Conservation (phyloP, 64 coral and sea anemone species). For the Dendronephthya gigantea region DNA sequence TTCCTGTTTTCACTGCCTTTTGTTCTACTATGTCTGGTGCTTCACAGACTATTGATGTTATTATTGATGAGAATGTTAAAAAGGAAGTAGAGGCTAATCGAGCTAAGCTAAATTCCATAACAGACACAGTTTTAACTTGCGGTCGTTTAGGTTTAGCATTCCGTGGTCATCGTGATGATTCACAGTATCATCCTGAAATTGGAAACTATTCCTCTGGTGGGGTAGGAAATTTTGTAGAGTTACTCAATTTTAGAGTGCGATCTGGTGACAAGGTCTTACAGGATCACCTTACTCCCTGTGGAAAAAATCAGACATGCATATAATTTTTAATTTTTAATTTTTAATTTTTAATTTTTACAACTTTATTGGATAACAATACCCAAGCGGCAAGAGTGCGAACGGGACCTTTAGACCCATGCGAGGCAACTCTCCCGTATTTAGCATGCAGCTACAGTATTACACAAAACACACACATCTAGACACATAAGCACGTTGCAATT, state of each 20-base stretch:
- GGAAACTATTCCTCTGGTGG: neutral
- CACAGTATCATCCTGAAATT: neutral
- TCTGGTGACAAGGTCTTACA: slow-evolving; percentile 25
- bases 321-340: too few species aligned
- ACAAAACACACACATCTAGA: too few species aligned
- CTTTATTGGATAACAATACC: too few species aligned
- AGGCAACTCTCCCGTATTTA: too few species aligned
- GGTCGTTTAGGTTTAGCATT: neutral
- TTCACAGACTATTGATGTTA: neutral
- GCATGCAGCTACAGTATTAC: too few species aligned
- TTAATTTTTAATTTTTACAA: too few species aligned
- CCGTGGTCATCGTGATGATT: slow-evolving; percentile 4
- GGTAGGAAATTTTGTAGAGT: slow-evolving; percentile 23
- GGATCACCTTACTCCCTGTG: neutral
- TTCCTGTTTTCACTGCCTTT: neutral
- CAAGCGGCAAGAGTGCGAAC: too few species aligned
- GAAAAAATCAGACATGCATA: neutral
- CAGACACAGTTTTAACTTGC: neutral
- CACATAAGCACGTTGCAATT: too few species aligned
- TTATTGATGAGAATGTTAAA: neutral
- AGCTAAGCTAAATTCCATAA: neutral
- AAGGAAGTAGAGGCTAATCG: neutral
- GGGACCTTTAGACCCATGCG: too few species aligned
- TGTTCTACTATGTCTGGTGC: neutral
- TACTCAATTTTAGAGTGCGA: slow-evolving; percentile 24